Evolutionary conservation across 2,113 vertebrate species (phyloP), one percentile per base, ranked within the genome.

Genomic region (Corynorhinus townsendii): DNA sequence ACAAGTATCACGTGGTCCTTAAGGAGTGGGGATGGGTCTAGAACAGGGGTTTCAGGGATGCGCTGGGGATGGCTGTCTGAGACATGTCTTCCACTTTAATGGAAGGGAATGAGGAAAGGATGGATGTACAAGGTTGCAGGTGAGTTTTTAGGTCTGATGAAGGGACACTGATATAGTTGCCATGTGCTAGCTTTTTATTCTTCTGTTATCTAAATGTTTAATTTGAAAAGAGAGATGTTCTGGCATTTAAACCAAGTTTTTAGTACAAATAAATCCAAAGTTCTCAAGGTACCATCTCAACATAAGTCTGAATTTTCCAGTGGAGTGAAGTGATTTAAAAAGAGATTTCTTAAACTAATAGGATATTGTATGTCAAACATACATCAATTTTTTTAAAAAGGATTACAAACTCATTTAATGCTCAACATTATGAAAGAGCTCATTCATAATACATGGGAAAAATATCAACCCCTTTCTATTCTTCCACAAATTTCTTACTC

Each of bases 51-150:
- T 15, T 4, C 40, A 54, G 2, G 64, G 17, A 38, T 20, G 17
- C 7, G 24, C 5, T 54, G 2, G 17, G 43, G 38, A 19, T 4
- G 33, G 2, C 0, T 2, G 14, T 4, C 33, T 0, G 2, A 20
- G 82, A 43, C 0, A 0, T 16, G 28, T 30, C 14, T 66, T 80
- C n/a, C n/a, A 0, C 28, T 16, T 16, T 14, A 19, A 24, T 0
- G 7, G 24, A 30, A 64, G 20, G 33, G 6, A 33, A 30, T 4
- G 10, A 85, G 7, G 33, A 30, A 17, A n/a, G 7, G 12, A n/a
- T 19, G 30, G 7, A 40, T 8, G 4, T 7, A 43, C 3, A 5
- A 3, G 1, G 14, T 45, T 35, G 30, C 15, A 7, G 2, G 11
- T 35, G 26, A 72, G 16, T 5, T 73, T 77, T 35, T 40, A 54